These are phyloP conservation scores for Synergus laeviventris DNA, from an alignment of 2,888 invertebrate genomes.

Conservation along the genomic window DNA sequence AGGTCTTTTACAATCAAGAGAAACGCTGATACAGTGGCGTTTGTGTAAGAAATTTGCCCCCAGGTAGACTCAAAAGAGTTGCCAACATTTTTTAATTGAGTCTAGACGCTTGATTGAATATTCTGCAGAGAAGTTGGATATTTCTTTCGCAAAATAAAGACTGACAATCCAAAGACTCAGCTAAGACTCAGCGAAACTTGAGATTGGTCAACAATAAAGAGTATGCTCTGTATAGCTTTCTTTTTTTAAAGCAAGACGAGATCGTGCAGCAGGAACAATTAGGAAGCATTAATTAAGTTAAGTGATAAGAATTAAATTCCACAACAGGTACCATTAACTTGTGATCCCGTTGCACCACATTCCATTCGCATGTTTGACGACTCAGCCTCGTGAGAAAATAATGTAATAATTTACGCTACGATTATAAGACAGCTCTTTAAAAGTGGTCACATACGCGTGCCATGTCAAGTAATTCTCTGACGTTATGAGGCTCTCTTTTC, in stretches of 20 bases:
- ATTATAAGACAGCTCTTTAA: slow-evolving; percentile 10
- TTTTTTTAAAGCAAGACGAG: not conserved
- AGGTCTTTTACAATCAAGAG: slow-evolving; percentile 13
- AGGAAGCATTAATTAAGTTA: slow-evolving; percentile 35
- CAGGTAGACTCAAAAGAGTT: not conserved
- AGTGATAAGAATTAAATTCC: slow-evolving; percentile 33
- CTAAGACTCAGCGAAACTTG: not conserved
- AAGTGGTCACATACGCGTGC: slow-evolving; percentile 18
- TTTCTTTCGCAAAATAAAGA: not conserved
- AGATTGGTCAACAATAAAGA: not conserved
- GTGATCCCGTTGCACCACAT: slow-evolving; percentile 46
- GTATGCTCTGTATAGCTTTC: not conserved
- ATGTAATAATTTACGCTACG: slow-evolving; percentile 45
- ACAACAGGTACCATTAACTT: slow-evolving; percentile 37
- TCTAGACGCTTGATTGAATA: slow-evolving; percentile 6
- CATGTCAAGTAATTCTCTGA: slow-evolving; percentile 13
- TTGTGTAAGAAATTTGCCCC: not conserved
- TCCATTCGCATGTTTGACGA: slow-evolving; percentile 48
- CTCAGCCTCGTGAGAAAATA: slow-evolving; percentile 60
- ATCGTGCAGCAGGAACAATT: slow-evolving; percentile 9
- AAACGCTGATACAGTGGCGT: slow-evolving; percentile 8
- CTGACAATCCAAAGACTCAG: not conserved
- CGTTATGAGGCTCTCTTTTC: not conserved
- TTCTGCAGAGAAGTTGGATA: not conserved
- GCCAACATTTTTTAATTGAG: not conserved